phyloP scores from a whole-genome alignment of 2,797 vertebrate genomes.

The Anguilla pacifica region DNA sequence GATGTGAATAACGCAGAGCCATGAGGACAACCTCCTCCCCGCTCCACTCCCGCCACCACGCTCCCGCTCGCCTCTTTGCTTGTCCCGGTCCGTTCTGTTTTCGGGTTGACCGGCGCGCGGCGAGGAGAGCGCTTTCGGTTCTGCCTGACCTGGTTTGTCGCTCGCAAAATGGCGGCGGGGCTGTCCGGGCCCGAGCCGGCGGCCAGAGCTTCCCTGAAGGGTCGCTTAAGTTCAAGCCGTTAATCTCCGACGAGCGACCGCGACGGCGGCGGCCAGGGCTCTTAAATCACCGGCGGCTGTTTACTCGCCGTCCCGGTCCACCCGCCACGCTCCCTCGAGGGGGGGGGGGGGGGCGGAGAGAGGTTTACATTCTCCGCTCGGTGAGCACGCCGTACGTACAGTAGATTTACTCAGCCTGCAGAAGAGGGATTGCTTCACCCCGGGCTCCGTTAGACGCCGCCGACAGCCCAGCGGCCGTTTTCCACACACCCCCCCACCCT shows the following conservation, averaged over 20 bases:
- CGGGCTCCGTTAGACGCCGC: neutral
- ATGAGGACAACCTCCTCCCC: no score
- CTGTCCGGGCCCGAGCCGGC: no score
- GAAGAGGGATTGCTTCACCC: neutral
- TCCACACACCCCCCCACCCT: no score
- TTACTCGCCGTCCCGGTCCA: neutral
- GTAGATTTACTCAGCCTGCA: neutral
- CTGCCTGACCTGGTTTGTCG: constrained; percentile 27
- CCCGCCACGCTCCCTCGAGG: neutral
- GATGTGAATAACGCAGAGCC: no score
- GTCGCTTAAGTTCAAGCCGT: constrained; percentile 10
- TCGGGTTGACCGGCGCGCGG: neutral
- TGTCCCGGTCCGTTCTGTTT: neutral
- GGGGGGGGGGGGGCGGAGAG: neutral
- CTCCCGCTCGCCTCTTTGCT: neutral
- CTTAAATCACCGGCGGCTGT: neutral
- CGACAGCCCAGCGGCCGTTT: neutral
- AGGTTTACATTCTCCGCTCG: neutral
- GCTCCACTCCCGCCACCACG: neutral
- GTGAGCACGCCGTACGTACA: neutral
- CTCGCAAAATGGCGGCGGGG: constrained; percentile 9
- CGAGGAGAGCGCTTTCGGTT: neutral
- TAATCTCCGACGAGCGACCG: neutral
- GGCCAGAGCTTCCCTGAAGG: neutral
- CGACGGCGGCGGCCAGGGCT: neutral